Evolutionary conservation across 1,140 invertebrate genomes (phyloP).

Genomic region (Lordiphosa clarofinis): DNA sequence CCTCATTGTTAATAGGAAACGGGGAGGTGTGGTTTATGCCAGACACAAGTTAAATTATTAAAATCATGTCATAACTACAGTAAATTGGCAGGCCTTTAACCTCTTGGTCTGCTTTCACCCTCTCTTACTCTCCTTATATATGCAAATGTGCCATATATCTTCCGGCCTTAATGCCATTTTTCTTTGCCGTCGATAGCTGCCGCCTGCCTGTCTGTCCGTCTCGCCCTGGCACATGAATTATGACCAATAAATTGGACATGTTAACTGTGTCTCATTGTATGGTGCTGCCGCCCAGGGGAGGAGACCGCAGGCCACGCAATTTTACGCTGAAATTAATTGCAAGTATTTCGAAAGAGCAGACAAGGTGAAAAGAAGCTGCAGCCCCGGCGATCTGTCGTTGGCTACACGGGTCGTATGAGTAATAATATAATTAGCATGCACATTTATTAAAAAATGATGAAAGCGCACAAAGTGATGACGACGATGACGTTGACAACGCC

Average conservation of each 20-base stretch:
- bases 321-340: slow-evolving; percentile 75
- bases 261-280: slow-evolving; percentile 69
- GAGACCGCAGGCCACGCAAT: slow-evolving; percentile 69
- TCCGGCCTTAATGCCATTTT: slow-evolving; percentile 69
- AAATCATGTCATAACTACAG: slow-evolving; percentile 50
- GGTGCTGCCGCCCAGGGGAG: slow-evolving; percentile 8
- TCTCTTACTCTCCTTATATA: slow-evolving; percentile 12
- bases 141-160: slow-evolving; percentile 71
- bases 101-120: slow-evolving; percentile 6
- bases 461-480: slow-evolving; percentile 56
- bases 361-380: neutral
- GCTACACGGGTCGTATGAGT: slow-evolving; percentile 62
- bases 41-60: slow-evolving; percentile 64
- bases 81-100: slow-evolving; percentile 58
- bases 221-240: slow-evolving; percentile 50
- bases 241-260: slow-evolving; percentile 76
- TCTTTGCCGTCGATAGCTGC: slow-evolving; percentile 51
- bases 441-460: slow-evolving; percentile 76
- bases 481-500: slow-evolving; percentile 15
- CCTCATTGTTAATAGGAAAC: slow-evolving; percentile 36
- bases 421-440: slow-evolving; percentile 76
- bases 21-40: slow-evolving; percentile 26
- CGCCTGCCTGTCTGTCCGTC: slow-evolving; percentile 19
- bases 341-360: slow-evolving; percentile 44
- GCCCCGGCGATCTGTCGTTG: slow-evolving; percentile 6